Base-by-base conservation (phyloP, 1,140 invertebrate genomes). In the Trinorchestia longiramus region DNA sequence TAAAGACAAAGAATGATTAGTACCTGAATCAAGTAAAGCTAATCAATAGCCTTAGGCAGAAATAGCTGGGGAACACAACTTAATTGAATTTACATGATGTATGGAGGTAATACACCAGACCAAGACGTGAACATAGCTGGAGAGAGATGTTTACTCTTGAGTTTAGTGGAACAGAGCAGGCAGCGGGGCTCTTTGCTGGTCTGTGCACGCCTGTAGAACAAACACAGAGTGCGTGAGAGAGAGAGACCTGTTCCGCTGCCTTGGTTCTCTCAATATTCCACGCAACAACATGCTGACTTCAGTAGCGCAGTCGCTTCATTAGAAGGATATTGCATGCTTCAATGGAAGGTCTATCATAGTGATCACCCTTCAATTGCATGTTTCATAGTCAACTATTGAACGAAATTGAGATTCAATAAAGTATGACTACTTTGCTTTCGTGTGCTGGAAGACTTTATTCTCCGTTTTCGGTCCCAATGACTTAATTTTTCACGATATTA, bases 141-240 rank as follows among this genome's bases (percentile, higher is more conserved):
- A 90, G 88, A 43, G 88, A 42, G 43, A n/a, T 94, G 92, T 94
- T 94, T 94, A 40, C 92, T 43, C 44, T 44, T 19, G 44, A 94
- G 92, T 94, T 45, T 94, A 47, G 88, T 47, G 92, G 44, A 23
- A 11, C 44, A 45, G 43, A 77, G 62, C 62, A 77, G 62, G 47
- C 47, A 92, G 41, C 44, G 19, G 11, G 92, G 92, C 92, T 94
- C 92, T 94, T 94, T 94, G 92, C 92, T 43, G 40, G 3, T 11
- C 92, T 43, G 92, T 11, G 11, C 92, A 94, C 92, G 92, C 92
- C 92, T 94, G 44, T 36, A 94, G 92, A 94, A 43, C 92, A 94
- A 94, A 94, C 92, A 94, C 36, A 8, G 43, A 45, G 92, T 44
- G 92, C 43, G 40, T 94, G 92, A 47, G 92, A 43, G 44, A 87